Conservation (phyloP, 2,113 vertebrate genomes). For the Centrocercus urophasianus region DNA sequence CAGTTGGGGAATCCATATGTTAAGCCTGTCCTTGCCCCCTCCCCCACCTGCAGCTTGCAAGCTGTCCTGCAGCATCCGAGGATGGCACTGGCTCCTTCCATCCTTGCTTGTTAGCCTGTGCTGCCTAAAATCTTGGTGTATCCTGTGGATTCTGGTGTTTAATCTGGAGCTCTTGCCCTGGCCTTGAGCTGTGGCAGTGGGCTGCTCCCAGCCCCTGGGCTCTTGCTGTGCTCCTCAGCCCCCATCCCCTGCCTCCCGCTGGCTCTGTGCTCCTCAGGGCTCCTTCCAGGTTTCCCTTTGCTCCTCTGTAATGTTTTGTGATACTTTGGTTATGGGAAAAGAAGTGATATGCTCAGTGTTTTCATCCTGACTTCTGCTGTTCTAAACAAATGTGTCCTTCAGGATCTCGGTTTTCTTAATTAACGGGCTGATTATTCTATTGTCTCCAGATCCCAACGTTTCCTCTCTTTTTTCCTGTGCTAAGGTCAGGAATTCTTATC, state of each 20-base stretch:
- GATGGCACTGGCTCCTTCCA: not conserved
- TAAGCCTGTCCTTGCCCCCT: rapidly evolving
- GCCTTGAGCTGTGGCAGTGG: not conserved
- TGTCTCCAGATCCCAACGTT: conserved; percentile 17
- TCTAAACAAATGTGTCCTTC: not conserved
- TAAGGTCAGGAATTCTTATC: conserved; percentile 41
- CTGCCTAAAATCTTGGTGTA: not conserved
- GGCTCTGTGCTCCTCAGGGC: rapidly evolving
- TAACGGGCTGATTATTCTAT: conserved; percentile 18
- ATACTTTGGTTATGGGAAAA: not conserved
- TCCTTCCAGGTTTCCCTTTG: not conserved
- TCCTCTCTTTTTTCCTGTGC: conserved; percentile 62
- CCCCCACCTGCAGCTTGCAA: rapidly evolving
- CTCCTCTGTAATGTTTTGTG: not conserved
- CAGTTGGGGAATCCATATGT: not conserved
- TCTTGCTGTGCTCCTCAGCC: rapidly evolving
- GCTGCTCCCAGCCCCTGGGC: not conserved
- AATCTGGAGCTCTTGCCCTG: not conserved
- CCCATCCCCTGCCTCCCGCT: not conserved
- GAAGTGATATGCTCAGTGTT: not conserved
- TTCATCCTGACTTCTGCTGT: not conserved
- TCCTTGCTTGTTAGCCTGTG: not conserved
- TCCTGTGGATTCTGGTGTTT: not conserved
- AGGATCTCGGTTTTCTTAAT: conserved; percentile 4
- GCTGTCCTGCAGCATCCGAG: not conserved